A percentile compares a stretch with the other conserved stretches of the same genome.
These are phyloP conservation scores for Colletes gigas DNA, from an alignment of 1,140 invertebrate species.

Conservation along the genomic window DNA sequence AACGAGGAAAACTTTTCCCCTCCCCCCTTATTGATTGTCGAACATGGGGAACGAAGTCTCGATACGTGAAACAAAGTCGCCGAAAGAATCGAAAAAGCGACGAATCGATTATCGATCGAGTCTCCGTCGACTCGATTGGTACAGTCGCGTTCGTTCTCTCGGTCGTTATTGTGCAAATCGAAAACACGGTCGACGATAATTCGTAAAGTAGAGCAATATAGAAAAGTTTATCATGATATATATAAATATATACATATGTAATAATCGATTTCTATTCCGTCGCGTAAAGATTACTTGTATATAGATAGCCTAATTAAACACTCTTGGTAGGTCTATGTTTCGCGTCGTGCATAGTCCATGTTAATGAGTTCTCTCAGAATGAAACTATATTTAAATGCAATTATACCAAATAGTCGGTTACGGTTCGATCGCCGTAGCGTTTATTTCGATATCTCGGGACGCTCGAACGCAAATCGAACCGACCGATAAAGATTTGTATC, in stretches of 20 bases:
- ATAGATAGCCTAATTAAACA: constrained; percentile 57
- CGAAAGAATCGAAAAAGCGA: not conserved
- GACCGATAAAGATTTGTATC: constrained; percentile 53
- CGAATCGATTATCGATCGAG: not conserved
- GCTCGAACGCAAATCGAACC: constrained; percentile 30
- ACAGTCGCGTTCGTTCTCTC: constrained; percentile 1
- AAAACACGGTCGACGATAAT: constrained; percentile 10
- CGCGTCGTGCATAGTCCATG: constrained; percentile 14
- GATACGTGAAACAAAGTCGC: not conserved
- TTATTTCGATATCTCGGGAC: not conserved
- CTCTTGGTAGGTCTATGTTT: constrained; percentile 19
- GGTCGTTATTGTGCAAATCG: not conserved
- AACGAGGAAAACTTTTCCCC: not conserved
- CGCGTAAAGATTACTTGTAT: constrained; percentile 57
- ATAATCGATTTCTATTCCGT: constrained; percentile 54
- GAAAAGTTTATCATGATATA: constrained; percentile 34
- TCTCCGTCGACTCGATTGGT: not conserved
- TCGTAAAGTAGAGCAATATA: constrained; percentile 54
- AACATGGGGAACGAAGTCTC: not conserved
- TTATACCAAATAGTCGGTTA: constrained; percentile 65
- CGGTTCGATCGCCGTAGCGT: constrained; percentile 20
- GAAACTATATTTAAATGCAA: constrained; percentile 54
- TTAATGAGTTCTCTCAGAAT: constrained; percentile 7
- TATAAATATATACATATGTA: constrained; percentile 42
- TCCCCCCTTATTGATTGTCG: not conserved